phyloP scores from a whole-genome alignment of 2,797 vertebrate genomes.

The Sebastes vulpes region DNA sequence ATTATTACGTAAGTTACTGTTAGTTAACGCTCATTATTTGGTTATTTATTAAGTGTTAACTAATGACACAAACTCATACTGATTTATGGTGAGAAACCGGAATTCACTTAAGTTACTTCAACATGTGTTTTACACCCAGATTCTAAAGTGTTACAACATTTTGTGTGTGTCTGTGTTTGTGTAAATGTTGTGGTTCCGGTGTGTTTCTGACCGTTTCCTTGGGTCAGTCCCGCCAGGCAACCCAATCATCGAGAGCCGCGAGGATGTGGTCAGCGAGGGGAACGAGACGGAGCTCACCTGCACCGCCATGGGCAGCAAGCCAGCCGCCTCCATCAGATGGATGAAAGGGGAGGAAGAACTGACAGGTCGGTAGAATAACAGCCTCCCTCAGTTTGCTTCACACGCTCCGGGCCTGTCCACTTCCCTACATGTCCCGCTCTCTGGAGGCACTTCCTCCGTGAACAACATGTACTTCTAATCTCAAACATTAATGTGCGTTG shows the following conservation, averaged over 20 bases:
- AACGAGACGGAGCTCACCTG: constrained; percentile 98
- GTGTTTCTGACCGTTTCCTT: constrained; percentile 26
- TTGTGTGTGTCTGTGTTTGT: constrained; percentile 5
- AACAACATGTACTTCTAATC: constrained; percentile 32
- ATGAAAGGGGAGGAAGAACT: constrained; percentile 96
- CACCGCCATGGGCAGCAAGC: constrained; percentile 95
- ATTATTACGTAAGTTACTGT: background rate
- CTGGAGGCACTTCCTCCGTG: constrained; percentile 31
- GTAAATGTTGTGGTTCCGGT: background rate
- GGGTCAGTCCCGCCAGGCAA: constrained; percentile 93
- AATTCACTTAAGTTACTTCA: background rate
- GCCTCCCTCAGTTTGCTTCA: constrained; percentile 65
- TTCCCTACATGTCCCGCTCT: constrained; percentile 34
- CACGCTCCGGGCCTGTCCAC: constrained; percentile 54
- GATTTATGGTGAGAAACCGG: background rate
- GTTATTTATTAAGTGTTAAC: background rate
- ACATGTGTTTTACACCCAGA: background rate
- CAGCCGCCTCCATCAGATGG: constrained; percentile 95
- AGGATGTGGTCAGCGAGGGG: constrained; percentile 93
- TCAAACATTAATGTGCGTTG: constrained; percentile 36
- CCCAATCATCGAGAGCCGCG: constrained; percentile 93
- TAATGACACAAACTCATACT: background rate
- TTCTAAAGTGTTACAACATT: background rate
- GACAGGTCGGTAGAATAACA: constrained; percentile 87
- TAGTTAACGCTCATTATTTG: background rate